Base-by-base conservation (phyloP, 2,888 invertebrate genomes). In the Smittia aterrima region DNA sequence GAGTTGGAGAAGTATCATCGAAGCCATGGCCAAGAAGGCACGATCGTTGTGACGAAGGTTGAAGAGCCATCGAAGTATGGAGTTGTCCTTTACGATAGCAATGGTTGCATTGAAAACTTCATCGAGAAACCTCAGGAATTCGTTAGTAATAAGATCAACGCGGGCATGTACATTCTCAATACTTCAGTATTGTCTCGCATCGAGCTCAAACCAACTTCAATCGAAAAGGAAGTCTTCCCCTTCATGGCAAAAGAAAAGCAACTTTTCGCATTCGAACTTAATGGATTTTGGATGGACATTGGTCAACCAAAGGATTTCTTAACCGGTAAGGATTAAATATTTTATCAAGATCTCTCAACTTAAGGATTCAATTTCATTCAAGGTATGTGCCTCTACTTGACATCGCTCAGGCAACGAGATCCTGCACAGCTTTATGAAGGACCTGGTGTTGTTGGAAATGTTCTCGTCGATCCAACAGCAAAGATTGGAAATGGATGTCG, bases 221-320 rank as follows among this genome's bases (percentile, higher is more conserved):
- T 99, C 79, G 99, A 99, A 83, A 99, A 98, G 81, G 99, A 99
- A 85, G 91, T 98, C 0, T 99, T 99, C 80, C 99, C 99, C 0
- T 85, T 85, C 74, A 98, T 99, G 98, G 96, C 96, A 0, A 82
- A 84, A 68, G 93, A 94, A 79, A 88, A 89, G 0, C 86, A 98
- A 79, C 85, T 99, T 32, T 97, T 88, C 83, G 98, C 98, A 0
- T 94, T 95, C 88, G 97, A 98, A 79, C 84, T 99, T 64, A 86
- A 92, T 81, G 98, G 98, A 0, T 99, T 98, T 83, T 99, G 99
- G 99, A 99, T 99, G 99, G 99, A 99, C 84, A 96, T 99, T 74
- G 99, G 99, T 1, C 99, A 99, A 80, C 99, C 99, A 0, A 96
- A 95, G 85, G 99, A 99, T 83, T 99, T 98, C 82, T 85, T 99